Conservation (phyloP, 2,888 invertebrate genomes). For the Troides oblongomaculatus region DNA sequence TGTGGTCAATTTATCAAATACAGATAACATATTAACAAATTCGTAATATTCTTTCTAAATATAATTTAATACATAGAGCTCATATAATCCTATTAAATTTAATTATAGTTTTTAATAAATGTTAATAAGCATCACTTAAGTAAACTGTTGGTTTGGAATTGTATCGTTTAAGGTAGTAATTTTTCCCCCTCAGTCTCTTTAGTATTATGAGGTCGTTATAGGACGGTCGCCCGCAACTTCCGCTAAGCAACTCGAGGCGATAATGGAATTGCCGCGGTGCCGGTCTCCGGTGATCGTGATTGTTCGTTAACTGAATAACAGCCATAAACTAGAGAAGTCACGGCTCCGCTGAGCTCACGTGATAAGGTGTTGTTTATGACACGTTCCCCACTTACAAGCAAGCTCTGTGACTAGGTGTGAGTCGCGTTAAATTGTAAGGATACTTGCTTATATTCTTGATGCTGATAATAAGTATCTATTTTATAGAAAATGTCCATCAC, state of each 20-base stretch:
- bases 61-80: no score
- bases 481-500: no score
- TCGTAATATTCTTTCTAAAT: no score
- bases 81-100: no score
- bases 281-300: conserved; percentile 37
- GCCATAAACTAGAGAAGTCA: conserved; percentile 41
- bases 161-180: background rate
- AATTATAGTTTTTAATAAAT: background rate
- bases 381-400: background rate
- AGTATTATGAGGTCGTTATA: conserved; percentile 27
- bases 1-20: no score
- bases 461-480: no score
- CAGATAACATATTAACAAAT: no score
- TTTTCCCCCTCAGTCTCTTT: background rate
- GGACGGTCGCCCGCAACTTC: conserved; percentile 36
- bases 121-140: background rate
- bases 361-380: conserved; percentile 2
- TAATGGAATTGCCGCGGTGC: conserved; percentile 45
- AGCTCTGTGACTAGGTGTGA: background rate
- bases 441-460: no score
- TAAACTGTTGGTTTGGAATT: background rate
- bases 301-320: conserved; percentile 41
- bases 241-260: conserved; percentile 39
- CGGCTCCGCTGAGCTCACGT: conserved; percentile 33
- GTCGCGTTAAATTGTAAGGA: no score